Conservation (phyloP, 2,113 vertebrate genomes). For the human region DNA sequence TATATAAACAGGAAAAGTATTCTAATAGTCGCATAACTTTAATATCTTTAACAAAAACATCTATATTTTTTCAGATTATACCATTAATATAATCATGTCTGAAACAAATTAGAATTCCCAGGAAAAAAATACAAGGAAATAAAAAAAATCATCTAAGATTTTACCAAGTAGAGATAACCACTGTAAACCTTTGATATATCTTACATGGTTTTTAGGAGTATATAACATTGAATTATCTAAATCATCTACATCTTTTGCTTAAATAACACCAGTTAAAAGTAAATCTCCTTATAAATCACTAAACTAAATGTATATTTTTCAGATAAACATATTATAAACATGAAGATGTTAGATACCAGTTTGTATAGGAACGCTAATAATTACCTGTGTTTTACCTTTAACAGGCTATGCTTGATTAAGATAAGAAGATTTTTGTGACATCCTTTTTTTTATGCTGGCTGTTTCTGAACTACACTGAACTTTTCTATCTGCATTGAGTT, state of each 20-base stretch:
- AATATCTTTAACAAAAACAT: neutral
- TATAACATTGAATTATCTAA: neutral
- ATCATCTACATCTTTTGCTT: neutral
- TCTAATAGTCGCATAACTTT: neutral
- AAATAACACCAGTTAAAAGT: neutral
- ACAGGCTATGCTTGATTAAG: neutral
- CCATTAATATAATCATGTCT: neutral
- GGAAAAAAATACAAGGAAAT: neutral
- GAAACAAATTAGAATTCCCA: neutral
- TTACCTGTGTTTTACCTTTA: neutral
- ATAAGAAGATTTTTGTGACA: neutral
- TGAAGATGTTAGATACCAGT: neutral
- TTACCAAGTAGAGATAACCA: neutral
- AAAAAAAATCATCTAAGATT: constrained; percentile 8
- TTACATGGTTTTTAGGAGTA: neutral
- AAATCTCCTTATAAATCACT: neutral
- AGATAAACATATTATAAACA: neutral
- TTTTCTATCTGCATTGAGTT: neutral
- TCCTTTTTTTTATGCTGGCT: neutral
- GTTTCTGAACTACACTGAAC: neutral
- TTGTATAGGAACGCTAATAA: neutral
- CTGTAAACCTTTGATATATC: neutral
- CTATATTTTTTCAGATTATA: neutral
- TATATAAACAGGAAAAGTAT: neutral
- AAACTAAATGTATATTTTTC: neutral